phyloP scores from a whole-genome alignment of 2,113 vertebrate species.

The Carettochelys insculpta region DNA sequence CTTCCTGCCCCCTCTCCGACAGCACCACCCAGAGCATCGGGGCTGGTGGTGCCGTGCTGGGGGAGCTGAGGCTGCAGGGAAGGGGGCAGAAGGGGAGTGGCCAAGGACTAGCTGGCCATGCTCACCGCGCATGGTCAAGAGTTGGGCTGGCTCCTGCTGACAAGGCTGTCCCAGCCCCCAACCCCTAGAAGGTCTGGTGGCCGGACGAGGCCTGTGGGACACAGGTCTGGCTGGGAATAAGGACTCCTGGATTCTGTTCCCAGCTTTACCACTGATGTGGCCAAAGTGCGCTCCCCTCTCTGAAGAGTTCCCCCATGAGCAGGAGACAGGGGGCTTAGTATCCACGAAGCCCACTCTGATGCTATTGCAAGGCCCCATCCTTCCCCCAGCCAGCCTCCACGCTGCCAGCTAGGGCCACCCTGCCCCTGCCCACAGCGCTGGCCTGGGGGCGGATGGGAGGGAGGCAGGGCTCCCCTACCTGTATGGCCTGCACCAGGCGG shows the following conservation, averaged over 20 bases:
- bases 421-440: background rate
- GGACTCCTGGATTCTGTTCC: background rate
- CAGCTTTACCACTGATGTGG: background rate
- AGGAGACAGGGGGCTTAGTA: rapidly evolving
- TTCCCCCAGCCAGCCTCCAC: background rate
- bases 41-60: too few relatives aligned
- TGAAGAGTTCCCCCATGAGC: background rate
- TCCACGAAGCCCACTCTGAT: background rate
- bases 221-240: background rate
- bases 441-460: background rate
- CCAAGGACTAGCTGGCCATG: too few relatives aligned
- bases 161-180: too few relatives aligned
- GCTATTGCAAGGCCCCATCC: background rate
- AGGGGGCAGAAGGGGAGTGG: too few relatives aligned
- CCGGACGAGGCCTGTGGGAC: too few relatives aligned
- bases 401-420: background rate
- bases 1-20: too few relatives aligned
- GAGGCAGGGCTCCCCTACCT: conserved; percentile 73
- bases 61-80: too few relatives aligned
- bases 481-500: conserved; percentile 92
- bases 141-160: too few relatives aligned
- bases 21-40: too few relatives aligned
- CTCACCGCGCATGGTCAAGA: too few relatives aligned
- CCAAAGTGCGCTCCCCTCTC: background rate
- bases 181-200: too few relatives aligned